phyloP scores from a whole-genome alignment of 2,797 vertebrate genomes.

The Aldrovandia affinis region DNA sequence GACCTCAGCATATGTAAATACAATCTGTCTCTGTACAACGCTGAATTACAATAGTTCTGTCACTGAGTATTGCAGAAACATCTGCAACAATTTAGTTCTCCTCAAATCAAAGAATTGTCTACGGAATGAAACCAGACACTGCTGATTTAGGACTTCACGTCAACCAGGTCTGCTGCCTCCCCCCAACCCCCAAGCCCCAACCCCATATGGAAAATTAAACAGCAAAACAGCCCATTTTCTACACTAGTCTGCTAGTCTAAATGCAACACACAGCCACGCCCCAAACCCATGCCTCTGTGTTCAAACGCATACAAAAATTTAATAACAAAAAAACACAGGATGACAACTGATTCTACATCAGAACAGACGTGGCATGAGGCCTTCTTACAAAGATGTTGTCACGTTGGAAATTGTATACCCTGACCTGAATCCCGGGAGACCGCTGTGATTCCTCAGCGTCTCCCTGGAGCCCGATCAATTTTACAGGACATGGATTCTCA shows the following conservation, averaged over 20 bases:
- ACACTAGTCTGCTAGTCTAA: neutral
- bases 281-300: no score
- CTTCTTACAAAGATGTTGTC: conserved; percentile 37
- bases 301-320: neutral
- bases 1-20: neutral
- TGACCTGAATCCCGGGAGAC: conserved; percentile 47
- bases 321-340: neutral
- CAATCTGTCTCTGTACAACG: neutral
- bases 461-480: conserved; percentile 63
- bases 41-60: neutral
- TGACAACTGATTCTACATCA: neutral
- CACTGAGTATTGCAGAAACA: neutral
- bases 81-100: neutral
- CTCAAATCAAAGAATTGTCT: neutral
- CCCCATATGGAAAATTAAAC: neutral
- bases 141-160: neutral
- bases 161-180: neutral
- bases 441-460: conserved; percentile 48
- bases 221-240: neutral
- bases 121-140: neutral
- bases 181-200: neutral
- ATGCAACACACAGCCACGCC: neutral
- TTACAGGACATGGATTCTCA: conserved; percentile 4
- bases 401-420: conserved; percentile 43
- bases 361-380: neutral